Conservation (phyloP, 1,140 invertebrate species). For the Brachionus rotundiformis region DNA sequence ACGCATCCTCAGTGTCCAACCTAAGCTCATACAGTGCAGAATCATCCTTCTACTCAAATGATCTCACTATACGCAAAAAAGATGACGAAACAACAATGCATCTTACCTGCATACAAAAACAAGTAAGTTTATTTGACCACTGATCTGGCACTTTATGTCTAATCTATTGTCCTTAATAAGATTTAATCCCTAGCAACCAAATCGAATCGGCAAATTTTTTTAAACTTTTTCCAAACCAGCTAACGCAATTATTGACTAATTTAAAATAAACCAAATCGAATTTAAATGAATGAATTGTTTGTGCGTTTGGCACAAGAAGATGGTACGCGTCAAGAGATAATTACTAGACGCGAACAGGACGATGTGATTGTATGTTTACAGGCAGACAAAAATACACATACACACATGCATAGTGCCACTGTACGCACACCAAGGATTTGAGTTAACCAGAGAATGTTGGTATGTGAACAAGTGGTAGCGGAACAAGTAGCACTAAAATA, state of each 20-base stretch:
- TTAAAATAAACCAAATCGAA: background rate
- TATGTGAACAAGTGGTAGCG: too few species aligned
- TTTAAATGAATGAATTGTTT: background rate
- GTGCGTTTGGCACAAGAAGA: background rate
- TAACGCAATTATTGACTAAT: background rate
- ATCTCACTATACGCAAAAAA: background rate
- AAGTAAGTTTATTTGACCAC: background rate
- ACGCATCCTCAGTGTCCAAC: background rate
- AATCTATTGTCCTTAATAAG: background rate
- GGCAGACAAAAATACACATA: background rate
- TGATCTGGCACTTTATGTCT: too few species aligned
- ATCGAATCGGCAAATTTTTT: slow-evolving; percentile 1
- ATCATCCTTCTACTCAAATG: background rate
- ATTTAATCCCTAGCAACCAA: background rate
- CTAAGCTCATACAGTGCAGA: background rate
- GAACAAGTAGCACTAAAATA: too few species aligned
- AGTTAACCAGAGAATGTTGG: too few species aligned
- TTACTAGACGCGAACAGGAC: background rate
- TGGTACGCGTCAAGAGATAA: background rate
- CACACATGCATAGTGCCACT: background rate
- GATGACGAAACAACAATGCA: background rate
- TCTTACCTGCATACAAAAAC: background rate
- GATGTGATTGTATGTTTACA: background rate
- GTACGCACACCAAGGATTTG: too few species aligned
- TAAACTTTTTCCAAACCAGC: background rate